Evolutionary conservation across 2,888 invertebrate genomes (phyloP), one percentile per base, ranked within the genome.

Genomic region (Eustalomyia histrio): DNA sequence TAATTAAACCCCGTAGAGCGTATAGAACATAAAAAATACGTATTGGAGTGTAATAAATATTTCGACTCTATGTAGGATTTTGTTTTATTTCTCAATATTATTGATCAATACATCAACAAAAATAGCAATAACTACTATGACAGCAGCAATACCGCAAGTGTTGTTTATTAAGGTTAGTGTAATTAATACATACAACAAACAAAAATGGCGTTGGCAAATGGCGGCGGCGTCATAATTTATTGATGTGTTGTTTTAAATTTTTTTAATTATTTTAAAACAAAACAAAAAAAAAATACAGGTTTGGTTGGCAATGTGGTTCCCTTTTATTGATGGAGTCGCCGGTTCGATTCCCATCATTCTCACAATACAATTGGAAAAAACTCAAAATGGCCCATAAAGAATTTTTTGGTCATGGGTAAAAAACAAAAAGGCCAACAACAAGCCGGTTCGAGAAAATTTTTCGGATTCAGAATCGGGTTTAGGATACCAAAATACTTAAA

Each of bases 131-230:
- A 67, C 17, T 29, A 53, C 18, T 6, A 52, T 55, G 16, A 33
- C 3, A 76, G 16, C 18, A 67, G 33, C 57, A 68, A 16, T 53
- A 61, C 9, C 50, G 57, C 65, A 35, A 74, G 29, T 53, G 57
- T 73, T 53, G 57, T 64, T 52, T 43, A 10, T 12, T 29, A 63
- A 47, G 63, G 17, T 52, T 29, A 35, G n/a, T 73, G 33, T 50
- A 65, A 61, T 53, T 53, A 61, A 65, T 12, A 53, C 43, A 18
- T 35, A 60, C 65, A 74, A 67, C 53, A 67, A 65, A 52, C 16
- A 57, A 43, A 73, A 67, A 74, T 74, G 74, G 74, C 58, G 74
- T 39, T 60, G 65, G 24, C 39, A n/a, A n/a, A n/a, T n/a, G 74
- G 74, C 58, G 74, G 39, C 65, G 65, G 24, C 39, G 21, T 39